Evolutionary conservation across 2,797 vertebrate species (phyloP).

Genomic region (Sarcoramphus papa): DNA sequence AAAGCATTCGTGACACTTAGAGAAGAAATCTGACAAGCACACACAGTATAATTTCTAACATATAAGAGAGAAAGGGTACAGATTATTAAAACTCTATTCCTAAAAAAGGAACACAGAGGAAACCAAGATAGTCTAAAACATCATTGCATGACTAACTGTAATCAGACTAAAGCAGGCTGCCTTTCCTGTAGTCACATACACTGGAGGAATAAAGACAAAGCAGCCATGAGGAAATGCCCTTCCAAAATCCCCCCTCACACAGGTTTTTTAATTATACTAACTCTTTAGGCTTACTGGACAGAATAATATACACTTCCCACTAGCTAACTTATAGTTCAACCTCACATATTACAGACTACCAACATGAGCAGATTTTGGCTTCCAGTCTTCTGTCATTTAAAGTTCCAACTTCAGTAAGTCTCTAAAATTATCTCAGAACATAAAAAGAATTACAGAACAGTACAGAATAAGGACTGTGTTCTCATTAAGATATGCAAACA

Average conservation of each 20-base stretch:
- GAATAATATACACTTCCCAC: background rate
- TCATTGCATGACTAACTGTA: background rate
- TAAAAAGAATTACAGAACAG: background rate
- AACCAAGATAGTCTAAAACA: background rate
- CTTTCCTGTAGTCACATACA: background rate
- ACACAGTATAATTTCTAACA: fast-evolving
- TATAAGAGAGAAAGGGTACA: background rate
- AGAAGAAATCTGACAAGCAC: background rate
- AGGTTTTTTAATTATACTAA: background rate
- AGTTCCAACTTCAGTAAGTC: background rate
- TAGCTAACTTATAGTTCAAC: background rate
- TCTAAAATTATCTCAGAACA: background rate
- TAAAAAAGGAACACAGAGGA: background rate
- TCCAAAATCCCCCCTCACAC: background rate
- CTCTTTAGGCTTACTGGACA: background rate
- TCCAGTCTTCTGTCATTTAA: background rate
- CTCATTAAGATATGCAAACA: background rate
- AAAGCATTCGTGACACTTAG: background rate
- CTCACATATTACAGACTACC: background rate
- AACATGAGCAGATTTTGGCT: background rate
- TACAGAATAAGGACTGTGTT: background rate
- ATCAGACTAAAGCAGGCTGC: background rate
- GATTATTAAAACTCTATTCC: background rate
- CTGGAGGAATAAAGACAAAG: background rate
- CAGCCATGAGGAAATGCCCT: background rate